A percentile compares a stretch with the other conserved stretches of the same genome.
These are phyloP conservation scores for Argyrosomus regius DNA, from an alignment of 2,797 vertebrate genomes.

Conservation along the genomic window DNA sequence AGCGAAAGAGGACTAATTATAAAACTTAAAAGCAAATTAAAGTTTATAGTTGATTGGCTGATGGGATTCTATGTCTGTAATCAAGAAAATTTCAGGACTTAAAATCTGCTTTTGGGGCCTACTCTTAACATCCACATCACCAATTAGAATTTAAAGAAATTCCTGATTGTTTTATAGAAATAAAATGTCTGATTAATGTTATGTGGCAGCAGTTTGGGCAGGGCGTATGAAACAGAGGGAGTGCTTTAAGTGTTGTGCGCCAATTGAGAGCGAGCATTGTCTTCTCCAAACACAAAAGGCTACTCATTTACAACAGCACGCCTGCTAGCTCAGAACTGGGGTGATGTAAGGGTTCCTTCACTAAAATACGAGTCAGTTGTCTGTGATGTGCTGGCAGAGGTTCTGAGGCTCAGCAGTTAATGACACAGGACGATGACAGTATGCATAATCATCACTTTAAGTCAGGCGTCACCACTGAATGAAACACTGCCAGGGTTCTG, in stretches of 20 bases:
- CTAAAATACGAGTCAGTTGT: conserved; percentile 51
- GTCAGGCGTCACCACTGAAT: conserved; percentile 31
- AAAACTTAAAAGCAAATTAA: conserved; percentile 54
- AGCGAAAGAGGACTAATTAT: conserved; percentile 37
- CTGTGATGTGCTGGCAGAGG: conserved; percentile 38
- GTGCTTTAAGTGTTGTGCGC: conserved; percentile 42
- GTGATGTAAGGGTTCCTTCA: conserved; percentile 48
- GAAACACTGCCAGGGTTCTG: conserved; percentile 24
- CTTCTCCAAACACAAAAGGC: conserved; percentile 65
- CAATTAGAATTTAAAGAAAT: conserved; percentile 27
- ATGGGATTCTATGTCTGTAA: conserved; percentile 10
- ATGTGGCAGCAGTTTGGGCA: conserved; percentile 26
- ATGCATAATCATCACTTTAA: conserved; percentile 42
- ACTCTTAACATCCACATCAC: conserved; percentile 12
- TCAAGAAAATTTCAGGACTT: conserved; percentile 1
- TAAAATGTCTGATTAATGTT: conserved; percentile 44
- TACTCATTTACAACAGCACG: conserved; percentile 54
- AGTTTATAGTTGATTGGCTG: conserved; percentile 13
- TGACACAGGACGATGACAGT: conserved; percentile 55
- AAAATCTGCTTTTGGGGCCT: background rate
- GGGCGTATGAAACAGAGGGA: conserved; percentile 34
- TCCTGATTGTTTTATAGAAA: conserved; percentile 32
- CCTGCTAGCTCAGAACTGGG: conserved; percentile 37
- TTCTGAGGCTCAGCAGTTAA: conserved; percentile 42
- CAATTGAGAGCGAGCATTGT: conserved; percentile 60